phyloP scores from a whole-genome alignment of 2,888 invertebrate species.

The Rosalia funebris region DNA sequence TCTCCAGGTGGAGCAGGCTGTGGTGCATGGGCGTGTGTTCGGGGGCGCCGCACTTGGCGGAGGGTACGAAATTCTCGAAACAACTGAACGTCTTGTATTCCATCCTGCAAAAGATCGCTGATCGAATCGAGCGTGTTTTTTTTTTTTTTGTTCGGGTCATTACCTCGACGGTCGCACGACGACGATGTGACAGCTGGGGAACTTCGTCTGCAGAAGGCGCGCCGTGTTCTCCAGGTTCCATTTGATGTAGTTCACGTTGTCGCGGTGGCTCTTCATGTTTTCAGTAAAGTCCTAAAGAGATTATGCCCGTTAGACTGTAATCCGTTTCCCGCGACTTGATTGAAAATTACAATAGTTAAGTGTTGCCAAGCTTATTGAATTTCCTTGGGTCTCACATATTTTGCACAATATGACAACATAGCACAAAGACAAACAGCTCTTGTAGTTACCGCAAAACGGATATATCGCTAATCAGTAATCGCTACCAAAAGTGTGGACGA shows the following conservation, averaged over 20 bases:
- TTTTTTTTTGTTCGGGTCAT: not conserved
- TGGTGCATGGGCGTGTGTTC: slow-evolving; percentile 78
- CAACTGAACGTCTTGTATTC: slow-evolving; percentile 86
- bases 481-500: too few species aligned
- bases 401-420: too few species aligned
- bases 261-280: slow-evolving; percentile 76
- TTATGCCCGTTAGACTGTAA: not conserved
- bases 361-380: too few species aligned
- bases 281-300: slow-evolving; percentile 80
- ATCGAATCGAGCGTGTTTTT: too few species aligned
- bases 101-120: slow-evolving; percentile 71
- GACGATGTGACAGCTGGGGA: slow-evolving; percentile 77
- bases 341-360: too few species aligned
- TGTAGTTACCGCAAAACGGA: too few species aligned
- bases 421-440: too few species aligned
- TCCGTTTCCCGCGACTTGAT: too few species aligned
- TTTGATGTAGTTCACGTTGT: slow-evolving; percentile 77
- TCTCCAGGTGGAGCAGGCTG: slow-evolving; percentile 78
- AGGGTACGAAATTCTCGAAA: slow-evolving; percentile 88
- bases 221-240: slow-evolving; percentile 88
- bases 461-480: too few species aligned
- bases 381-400: too few species aligned
- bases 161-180: slow-evolving; percentile 80
- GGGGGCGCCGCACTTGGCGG: slow-evolving; percentile 84
- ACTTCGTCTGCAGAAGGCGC: slow-evolving; percentile 73